Evolutionary conservation across 2,113 vertebrate species (phyloP).

Genomic region (Microcebus griseorufus): DNA sequence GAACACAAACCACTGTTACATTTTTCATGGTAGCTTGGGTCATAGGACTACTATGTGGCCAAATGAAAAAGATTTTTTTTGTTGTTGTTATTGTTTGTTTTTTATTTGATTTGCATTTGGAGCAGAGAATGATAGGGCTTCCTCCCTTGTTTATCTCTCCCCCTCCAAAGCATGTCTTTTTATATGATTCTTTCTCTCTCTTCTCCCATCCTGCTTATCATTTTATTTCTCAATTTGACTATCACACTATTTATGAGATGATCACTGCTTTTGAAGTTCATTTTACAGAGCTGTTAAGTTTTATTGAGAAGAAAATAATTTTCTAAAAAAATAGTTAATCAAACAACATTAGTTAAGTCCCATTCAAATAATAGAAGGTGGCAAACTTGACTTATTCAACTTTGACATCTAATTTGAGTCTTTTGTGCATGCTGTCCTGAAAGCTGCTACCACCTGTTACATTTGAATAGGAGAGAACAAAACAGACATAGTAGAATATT

Average conservation of each 20-base stretch:
- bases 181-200: background rate
- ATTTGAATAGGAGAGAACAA: conserved; percentile 48
- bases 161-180: background rate
- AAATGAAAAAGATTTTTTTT: background rate
- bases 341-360: background rate
- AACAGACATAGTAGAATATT: conserved; percentile 53
- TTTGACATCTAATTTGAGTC: conserved; percentile 64
- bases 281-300: background rate
- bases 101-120: conserved; percentile 11
- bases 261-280: conserved; percentile 38
- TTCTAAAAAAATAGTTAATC: background rate
- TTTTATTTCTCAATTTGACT: conserved; percentile 20
- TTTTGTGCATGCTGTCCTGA: conserved; percentile 60
- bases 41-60: background rate
- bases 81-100: background rate
- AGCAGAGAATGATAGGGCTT: background rate
- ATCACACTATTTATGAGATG: conserved; percentile 3
- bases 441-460: conserved; percentile 57
- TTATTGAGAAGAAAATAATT: conserved; percentile 36
- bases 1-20: conserved; percentile 15
- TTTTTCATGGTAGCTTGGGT: background rate
- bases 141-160: background rate
- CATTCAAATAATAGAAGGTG: background rate
- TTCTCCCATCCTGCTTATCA: background rate
- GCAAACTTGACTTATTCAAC: conserved; percentile 51